These are phyloP conservation scores for Cephus pulcher DNA, from an alignment of 2,888 invertebrate genomes.

Conservation along the genomic window DNA sequence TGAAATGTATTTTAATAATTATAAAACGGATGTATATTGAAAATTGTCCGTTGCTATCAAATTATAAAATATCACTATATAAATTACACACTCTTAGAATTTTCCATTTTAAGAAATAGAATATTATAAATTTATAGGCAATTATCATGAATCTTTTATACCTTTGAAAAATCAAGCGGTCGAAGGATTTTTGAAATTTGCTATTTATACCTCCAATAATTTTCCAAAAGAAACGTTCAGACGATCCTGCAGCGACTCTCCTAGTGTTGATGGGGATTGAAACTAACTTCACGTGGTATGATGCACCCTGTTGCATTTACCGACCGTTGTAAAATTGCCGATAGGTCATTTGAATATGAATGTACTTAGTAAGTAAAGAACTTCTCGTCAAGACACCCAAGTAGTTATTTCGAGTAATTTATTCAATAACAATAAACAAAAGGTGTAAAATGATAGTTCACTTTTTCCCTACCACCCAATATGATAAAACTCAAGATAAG, in stretches of 20 bases:
- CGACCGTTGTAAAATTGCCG: neutral
- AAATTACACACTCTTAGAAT: no score
- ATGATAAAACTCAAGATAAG: neutral
- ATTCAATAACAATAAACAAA: neutral
- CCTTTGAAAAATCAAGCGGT: no score
- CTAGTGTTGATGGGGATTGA: neutral
- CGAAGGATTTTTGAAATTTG: no score
- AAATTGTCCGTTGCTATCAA: no score
- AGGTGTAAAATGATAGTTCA: neutral
- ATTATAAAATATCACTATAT: no score
- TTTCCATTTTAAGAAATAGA: no score
- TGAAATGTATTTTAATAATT: no score
- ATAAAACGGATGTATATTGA: no score
- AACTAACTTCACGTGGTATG: neutral
- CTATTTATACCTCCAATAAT: no score
- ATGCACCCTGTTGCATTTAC: neutral
- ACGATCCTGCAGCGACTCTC: neutral
- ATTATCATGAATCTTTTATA: no score
- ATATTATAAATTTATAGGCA: no score
- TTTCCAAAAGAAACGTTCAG: no score
- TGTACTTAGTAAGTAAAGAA: neutral
- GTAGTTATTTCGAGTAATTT: neutral
- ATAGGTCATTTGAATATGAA: neutral
- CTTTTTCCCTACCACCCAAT: neutral
- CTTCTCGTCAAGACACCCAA: neutral